Conservation (phyloP, 1,140 invertebrate species). For the Asobara japonica region DNA sequence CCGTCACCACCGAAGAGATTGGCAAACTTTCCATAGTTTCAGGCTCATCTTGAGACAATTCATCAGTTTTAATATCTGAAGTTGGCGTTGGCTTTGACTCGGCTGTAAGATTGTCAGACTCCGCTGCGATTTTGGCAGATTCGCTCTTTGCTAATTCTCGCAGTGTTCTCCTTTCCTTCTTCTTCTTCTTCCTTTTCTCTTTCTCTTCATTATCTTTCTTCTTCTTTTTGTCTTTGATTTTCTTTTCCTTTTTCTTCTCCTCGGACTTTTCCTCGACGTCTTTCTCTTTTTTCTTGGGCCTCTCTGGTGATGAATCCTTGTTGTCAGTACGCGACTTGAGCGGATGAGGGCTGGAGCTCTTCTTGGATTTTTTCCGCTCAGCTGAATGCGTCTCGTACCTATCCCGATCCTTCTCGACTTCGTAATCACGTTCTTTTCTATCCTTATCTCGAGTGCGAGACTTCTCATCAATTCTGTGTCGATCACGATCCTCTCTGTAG, state of each 20-base stretch:
- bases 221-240: conserved; percentile 68
- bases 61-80: conserved; percentile 28
- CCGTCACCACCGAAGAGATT: conserved; percentile 34
- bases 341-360: conserved; percentile 53
- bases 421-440: conserved; percentile 52
- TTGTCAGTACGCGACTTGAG: conserved; percentile 50
- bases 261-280: conserved; percentile 60
- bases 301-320: conserved; percentile 59
- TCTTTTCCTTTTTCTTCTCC: conserved; percentile 66
- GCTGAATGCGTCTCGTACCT: conserved; percentile 55
- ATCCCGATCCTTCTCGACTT: conserved; percentile 49
- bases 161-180: conserved; percentile 62
- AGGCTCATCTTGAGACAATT: conserved; percentile 32
- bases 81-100: conserved; percentile 31
- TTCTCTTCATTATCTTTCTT: conserved; percentile 66
- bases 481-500: conserved; percentile 58
- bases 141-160: conserved; percentile 64
- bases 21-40: conserved; percentile 19
- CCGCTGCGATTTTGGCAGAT: conserved; percentile 37
- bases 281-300: conserved; percentile 62
- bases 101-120: conserved; percentile 39
- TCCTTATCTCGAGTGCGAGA: conserved; percentile 50
- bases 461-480: conserved; percentile 57
- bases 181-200: conserved; percentile 67
- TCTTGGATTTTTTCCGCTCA: conserved; percentile 55